Percentiles rank a stretch among this genome's conserved stretches.
These are phyloP conservation scores for Phrynocephalus versicolor DNA, from an alignment of 2,113 vertebrate genomes.

Conservation along the genomic window DNA sequence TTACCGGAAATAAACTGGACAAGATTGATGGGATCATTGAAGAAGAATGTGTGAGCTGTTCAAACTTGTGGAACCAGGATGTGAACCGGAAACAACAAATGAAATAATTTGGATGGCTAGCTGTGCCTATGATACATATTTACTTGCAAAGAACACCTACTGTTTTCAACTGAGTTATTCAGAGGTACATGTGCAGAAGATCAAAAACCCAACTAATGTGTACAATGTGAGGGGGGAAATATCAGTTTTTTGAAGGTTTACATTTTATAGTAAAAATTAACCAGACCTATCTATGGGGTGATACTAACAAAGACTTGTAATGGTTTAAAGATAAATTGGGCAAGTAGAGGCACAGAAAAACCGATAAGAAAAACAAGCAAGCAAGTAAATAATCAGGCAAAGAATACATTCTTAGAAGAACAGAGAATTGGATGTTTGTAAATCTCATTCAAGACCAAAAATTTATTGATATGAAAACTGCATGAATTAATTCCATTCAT, in stretches of 20 bases:
- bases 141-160: not conserved
- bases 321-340: not conserved
- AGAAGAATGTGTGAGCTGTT: not conserved
- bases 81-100: not conserved
- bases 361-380: not conserved
- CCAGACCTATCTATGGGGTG: not conserved
- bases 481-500: conserved; percentile 37
- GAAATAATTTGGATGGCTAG: not conserved
- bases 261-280: not conserved
- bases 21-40: not conserved
- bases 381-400: not conserved
- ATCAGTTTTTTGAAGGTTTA: not conserved
- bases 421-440: conserved; percentile 12
- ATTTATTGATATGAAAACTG: conserved; percentile 42
- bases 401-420: not conserved
- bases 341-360: not conserved
- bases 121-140: not conserved
- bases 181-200: not conserved
- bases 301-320: conserved; percentile 16
- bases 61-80: too few relatives aligned
- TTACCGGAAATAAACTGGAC: not conserved
- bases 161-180: not conserved
- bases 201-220: not conserved
- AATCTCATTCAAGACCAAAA: conserved; percentile 49
- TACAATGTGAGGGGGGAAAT: not conserved